Evolutionary conservation across 2,797 vertebrate genomes (phyloP).

Genomic region (Pangasius krempfi): DNA sequence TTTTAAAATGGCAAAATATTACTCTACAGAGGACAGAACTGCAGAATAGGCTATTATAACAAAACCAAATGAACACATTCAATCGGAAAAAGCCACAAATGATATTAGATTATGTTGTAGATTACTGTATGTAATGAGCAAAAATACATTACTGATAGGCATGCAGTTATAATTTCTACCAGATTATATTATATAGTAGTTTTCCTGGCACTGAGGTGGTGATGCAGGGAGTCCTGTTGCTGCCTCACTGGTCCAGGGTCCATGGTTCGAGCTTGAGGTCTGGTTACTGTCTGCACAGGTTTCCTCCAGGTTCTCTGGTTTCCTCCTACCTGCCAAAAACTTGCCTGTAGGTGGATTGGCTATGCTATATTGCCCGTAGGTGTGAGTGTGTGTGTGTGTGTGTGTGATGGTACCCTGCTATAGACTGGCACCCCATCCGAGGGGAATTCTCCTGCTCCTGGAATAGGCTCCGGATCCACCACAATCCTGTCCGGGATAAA

Average conservation of each 20-base stretch:
- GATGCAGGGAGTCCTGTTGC: neutral
- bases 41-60: neutral
- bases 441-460: neutral
- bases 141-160: neutral
- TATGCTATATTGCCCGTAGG: neutral
- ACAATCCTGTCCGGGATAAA: neutral
- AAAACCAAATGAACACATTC: neutral
- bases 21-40: neutral
- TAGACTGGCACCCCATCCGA: neutral
- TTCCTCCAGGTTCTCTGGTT: neutral
- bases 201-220: neutral
- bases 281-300: neutral
- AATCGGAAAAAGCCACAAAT: neutral
- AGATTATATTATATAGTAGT: neutral
- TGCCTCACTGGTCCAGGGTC: neutral
- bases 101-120: neutral
- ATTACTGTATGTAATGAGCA: neutral
- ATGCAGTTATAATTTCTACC: neutral
- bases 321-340: neutral
- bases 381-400: neutral
- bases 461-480: neutral
- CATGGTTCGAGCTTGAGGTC: neutral
- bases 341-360: neutral
- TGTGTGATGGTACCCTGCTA: neutral
- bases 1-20: neutral